Evolutionary conservation across 2,113 vertebrate species (phyloP).

Genomic region (Mionectes macconnelli): DNA sequence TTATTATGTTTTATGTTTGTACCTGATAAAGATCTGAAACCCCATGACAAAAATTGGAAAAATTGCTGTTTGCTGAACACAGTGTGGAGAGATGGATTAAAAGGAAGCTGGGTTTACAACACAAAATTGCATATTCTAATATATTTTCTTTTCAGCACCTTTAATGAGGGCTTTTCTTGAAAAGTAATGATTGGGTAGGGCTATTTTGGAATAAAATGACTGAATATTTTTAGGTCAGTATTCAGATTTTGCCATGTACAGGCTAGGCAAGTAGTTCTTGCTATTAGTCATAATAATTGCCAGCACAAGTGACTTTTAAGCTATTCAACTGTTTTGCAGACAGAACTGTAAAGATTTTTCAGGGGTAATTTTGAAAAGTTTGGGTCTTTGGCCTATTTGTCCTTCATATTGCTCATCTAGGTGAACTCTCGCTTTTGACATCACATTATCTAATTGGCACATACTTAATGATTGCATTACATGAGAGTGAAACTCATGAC

Average conservation of each 20-base stretch:
- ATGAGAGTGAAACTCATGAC: background rate
- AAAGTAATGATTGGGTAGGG: background rate
- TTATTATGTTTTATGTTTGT: background rate
- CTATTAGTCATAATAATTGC: background rate
- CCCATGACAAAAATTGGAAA: background rate
- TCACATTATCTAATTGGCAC: conserved; percentile 12
- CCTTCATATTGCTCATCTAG: conserved; percentile 1
- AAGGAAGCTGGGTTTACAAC: background rate
- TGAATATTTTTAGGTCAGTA: background rate
- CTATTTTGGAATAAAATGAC: background rate
- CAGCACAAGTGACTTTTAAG: background rate
- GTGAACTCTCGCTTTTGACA: conserved; percentile 27
- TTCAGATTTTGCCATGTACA: background rate
- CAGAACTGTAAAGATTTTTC: background rate
- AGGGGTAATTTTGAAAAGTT: background rate
- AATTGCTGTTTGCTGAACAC: background rate
- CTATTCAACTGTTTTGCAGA: background rate
- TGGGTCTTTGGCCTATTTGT: conserved; percentile 22
- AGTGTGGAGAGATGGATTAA: background rate
- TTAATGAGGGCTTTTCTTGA: background rate
- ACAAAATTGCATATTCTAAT: background rate
- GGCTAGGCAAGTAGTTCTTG: background rate
- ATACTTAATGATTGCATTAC: background rate
- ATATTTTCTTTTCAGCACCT: background rate
- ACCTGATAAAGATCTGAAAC: background rate